phyloP scores from a whole-genome alignment of 2,888 invertebrate genomes.

The Pterostichus madidus region DNA sequence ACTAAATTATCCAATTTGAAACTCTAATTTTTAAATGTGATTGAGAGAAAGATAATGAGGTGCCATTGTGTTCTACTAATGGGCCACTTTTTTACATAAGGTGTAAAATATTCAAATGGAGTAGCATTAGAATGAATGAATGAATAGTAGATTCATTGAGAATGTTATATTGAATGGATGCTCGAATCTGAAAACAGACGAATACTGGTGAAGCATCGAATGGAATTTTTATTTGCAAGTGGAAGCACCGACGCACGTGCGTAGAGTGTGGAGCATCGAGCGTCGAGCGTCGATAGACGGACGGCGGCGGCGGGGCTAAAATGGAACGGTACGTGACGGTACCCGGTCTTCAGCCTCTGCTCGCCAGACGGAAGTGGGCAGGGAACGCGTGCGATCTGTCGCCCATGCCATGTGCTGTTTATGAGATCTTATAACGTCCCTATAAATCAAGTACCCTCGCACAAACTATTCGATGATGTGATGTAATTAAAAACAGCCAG shows the following conservation, averaged over 20 bases:
- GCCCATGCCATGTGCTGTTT: slow-evolving; percentile 77
- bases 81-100: neutral
- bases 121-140: slow-evolving; percentile 42
- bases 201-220: slow-evolving; percentile 29
- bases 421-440: slow-evolving; percentile 79
- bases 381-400: slow-evolving; percentile 50
- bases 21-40: neutral
- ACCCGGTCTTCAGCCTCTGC: slow-evolving; percentile 12
- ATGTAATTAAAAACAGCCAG: slow-evolving; percentile 58
- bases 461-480: slow-evolving; percentile 53
- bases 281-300: neutral
- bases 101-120: slow-evolving; percentile 29
- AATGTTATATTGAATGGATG: slow-evolving; percentile 21
- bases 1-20: too few species aligned
- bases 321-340: slow-evolving; percentile 40
- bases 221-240: slow-evolving; percentile 57
- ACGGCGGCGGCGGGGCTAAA: neutral
- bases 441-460: slow-evolving; percentile 79
- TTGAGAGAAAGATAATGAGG: neutral
- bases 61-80: neutral
- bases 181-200: neutral
- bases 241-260: slow-evolving; percentile 24
- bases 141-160: slow-evolving; percentile 57
- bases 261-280: slow-evolving; percentile 9
- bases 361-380: slow-evolving; percentile 1